Evolutionary conservation across 2,888 invertebrate genomes (phyloP).

Genomic region (Lathronympha strigana): DNA sequence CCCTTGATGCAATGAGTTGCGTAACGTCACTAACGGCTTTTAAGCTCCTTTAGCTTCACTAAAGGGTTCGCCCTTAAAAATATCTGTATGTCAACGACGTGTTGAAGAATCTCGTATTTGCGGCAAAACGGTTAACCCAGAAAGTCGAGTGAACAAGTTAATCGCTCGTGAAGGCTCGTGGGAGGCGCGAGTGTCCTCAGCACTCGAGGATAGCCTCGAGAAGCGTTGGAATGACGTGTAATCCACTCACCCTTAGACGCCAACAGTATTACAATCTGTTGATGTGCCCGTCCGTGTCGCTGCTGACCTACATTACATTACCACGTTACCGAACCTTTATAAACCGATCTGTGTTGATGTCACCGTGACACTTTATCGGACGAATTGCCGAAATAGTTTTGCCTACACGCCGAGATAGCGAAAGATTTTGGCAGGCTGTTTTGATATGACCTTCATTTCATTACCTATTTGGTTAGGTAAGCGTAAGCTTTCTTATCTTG

Average conservation of each 20-base stretch:
- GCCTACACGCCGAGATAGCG: neutral
- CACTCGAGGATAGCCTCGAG: conserved; percentile 18
- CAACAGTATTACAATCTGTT: conserved; percentile 15
- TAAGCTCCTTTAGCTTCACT: neutral
- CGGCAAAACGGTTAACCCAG: conserved; percentile 22
- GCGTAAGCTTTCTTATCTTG: conserved; percentile 29
- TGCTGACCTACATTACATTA: conserved; percentile 37
- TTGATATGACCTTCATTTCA: conserved; percentile 36
- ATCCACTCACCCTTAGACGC: conserved; percentile 28
- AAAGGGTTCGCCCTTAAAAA: too few relatives aligned
- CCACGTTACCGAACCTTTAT: conserved; percentile 32
- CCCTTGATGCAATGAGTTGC: neutral
- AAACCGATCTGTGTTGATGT: conserved; percentile 22
- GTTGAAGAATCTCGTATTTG: conserved; percentile 24
- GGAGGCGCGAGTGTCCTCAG: conserved; percentile 17
- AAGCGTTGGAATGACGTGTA: conserved; percentile 33
- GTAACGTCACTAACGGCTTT: neutral
- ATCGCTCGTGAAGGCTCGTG: conserved; percentile 28
- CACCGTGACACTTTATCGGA: conserved; percentile 22
- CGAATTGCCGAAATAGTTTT: conserved; percentile 17
- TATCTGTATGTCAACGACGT: conserved; percentile 5
- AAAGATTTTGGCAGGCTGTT: conserved; percentile 12
- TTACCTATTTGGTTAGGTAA: conserved; percentile 26
- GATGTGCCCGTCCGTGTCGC: neutral
- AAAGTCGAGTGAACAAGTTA: conserved; percentile 25